A percentile compares a stretch with the other conserved stretches of the same genome.
Evolutionary conservation across 2,888 invertebrate species (phyloP).

Genomic region (Drosophila leonis): DNA sequence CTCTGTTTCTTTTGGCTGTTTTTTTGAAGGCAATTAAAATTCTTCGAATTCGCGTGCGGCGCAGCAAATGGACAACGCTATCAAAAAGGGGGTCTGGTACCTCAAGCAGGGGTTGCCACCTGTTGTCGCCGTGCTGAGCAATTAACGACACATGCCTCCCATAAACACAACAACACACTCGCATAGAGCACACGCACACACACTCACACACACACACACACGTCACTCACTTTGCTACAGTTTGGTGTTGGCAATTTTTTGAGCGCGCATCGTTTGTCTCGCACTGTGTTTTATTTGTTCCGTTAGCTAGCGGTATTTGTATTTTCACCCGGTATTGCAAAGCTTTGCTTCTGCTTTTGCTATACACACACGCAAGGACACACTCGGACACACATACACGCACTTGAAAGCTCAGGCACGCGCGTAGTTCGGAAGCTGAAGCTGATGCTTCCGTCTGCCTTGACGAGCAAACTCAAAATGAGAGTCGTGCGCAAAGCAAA

Average conservation of each 20-base stretch:
- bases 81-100: constrained; percentile 9
- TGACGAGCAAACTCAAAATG: constrained; percentile 81
- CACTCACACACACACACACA: constrained; percentile 17
- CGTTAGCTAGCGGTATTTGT: constrained; percentile 48
- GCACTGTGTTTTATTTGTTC: constrained; percentile 49
- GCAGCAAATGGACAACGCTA: constrained; percentile 56
- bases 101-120: constrained; percentile 57
- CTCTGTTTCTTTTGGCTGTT: background rate
- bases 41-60: constrained; percentile 68
- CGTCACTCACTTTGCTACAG: constrained; percentile 41
- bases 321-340: constrained; percentile 31
- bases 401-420: constrained; percentile 23
- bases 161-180: constrained; percentile 21
- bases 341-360: constrained; percentile 27
- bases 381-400: constrained; percentile 2
- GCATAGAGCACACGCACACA: constrained; percentile 27
- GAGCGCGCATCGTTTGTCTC: constrained; percentile 46
- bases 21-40: constrained; percentile 62
- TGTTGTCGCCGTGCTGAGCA: constrained; percentile 65
- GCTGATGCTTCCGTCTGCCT: constrained; percentile 74
- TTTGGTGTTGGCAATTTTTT: constrained; percentile 35
- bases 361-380: constrained; percentile 14
- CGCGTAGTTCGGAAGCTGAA: constrained; percentile 61
- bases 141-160: constrained; percentile 54
- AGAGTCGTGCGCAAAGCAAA: constrained; percentile 78